Evolutionary conservation across 2,888 invertebrate species (phyloP).

Genomic region (Drosophila meridiana): DNA sequence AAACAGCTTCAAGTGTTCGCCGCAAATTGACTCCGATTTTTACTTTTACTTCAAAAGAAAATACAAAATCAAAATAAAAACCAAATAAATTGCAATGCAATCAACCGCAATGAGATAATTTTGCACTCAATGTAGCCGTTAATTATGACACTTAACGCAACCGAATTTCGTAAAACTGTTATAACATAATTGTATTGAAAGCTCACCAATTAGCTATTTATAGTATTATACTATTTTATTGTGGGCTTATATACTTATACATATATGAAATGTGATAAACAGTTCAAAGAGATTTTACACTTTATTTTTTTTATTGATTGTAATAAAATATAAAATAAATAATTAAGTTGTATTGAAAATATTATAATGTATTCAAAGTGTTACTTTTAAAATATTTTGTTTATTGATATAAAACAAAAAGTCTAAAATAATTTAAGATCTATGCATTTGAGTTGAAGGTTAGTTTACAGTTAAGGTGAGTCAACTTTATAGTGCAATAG

Average conservation of each 20-base stretch:
- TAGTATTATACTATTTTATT: not conserved
- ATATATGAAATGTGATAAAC: not conserved
- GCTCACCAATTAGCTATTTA: slow-evolving; percentile 2
- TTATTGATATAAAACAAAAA: too few relatives aligned
- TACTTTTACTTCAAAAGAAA: slow-evolving; percentile 43
- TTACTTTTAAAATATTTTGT: too few relatives aligned
- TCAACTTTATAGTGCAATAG: not conserved
- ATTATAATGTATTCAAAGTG: too few relatives aligned
- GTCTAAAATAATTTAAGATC: too few relatives aligned
- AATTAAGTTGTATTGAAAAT: too few relatives aligned
- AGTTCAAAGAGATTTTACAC: not conserved
- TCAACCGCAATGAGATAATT: slow-evolving; percentile 46
- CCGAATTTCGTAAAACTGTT: slow-evolving; percentile 26
- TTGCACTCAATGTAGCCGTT: slow-evolving; percentile 40
- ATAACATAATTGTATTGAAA: slow-evolving; percentile 15
- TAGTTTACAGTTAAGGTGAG: not conserved
- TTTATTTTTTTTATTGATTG: not conserved
- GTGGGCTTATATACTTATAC: not conserved
- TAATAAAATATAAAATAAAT: too few relatives aligned
- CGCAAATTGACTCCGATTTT: slow-evolving; percentile 75
- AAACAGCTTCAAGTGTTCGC: slow-evolving; percentile 72
- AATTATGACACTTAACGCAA: slow-evolving; percentile 37
- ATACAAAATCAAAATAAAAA: not conserved
- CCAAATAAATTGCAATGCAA: slow-evolving; percentile 41
- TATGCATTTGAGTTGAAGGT: not conserved